Conservation (phyloP, 2,113 vertebrate genomes). For the Sakesphorus luctuosus region DNA sequence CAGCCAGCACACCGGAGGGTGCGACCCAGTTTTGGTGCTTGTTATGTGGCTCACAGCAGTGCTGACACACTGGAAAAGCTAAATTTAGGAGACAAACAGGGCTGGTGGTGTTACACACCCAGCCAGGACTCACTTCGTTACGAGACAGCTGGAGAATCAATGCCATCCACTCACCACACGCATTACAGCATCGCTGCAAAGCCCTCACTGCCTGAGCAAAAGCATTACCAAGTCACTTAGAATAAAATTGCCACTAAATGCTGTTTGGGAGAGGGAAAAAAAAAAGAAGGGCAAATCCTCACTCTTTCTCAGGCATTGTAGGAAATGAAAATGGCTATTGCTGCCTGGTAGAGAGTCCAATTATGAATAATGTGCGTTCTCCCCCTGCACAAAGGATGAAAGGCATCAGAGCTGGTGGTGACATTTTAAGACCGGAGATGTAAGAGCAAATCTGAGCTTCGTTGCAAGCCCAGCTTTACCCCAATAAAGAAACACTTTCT, state of each 20-base stretch:
- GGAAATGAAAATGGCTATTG: background rate
- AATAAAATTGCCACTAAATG: slow-evolving; percentile 55
- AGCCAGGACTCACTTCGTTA: background rate
- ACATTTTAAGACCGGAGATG: slow-evolving; percentile 55
- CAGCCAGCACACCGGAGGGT: background rate
- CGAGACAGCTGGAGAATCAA: background rate
- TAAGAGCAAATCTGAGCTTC: slow-evolving; percentile 14
- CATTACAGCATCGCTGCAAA: background rate
- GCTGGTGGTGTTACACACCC: background rate
- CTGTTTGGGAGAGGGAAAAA: background rate
- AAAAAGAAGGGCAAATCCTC: background rate
- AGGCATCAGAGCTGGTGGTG: slow-evolving; percentile 53
- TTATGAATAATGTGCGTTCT: slow-evolving; percentile 16
- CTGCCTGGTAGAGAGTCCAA: slow-evolving; percentile 49
- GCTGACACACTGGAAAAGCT: background rate
- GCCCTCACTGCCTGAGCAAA: background rate
- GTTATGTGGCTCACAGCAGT: background rate
- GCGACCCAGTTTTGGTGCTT: slow-evolving; percentile 31
- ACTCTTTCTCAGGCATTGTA: slow-evolving; percentile 18
- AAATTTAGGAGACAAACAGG: slow-evolving; percentile 45
- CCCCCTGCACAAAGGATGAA: slow-evolving; percentile 56
- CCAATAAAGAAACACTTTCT: slow-evolving; percentile 41
- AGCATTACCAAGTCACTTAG: slow-evolving; percentile 5
- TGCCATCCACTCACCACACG: background rate
- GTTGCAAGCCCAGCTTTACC: slow-evolving; percentile 32